Percentiles rank a stretch among this genome's conserved stretches.
Conservation (phyloP, 2,113 vertebrate genomes). For the Halcyon senegalensis region DNA sequence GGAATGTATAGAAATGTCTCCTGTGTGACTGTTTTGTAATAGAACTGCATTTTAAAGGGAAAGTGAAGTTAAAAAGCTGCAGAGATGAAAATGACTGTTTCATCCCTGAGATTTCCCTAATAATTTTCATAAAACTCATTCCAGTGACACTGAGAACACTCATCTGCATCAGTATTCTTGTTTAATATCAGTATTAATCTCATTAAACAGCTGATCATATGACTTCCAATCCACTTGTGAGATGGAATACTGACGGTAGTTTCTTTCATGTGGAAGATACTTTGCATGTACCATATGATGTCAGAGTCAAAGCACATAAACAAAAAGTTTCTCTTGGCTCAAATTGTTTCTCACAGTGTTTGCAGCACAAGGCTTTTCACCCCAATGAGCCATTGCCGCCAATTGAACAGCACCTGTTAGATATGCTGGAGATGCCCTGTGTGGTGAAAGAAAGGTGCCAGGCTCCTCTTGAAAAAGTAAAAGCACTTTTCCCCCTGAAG, state of each 20-base stretch:
- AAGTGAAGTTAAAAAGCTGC: neutral
- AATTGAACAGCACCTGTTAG: slow-evolving; percentile 83
- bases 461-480: slow-evolving; percentile 82
- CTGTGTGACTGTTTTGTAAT: neutral
- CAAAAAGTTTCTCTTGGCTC: neutral
- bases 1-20: neutral
- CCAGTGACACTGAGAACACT: neutral
- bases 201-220: neutral
- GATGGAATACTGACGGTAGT: neutral
- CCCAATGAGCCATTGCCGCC: slow-evolving; percentile 83
- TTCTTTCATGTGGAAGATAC: neutral
- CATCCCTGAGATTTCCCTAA: neutral
- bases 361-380: slow-evolving; percentile 88
- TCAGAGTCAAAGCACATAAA: neutral
- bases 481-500: slow-evolving; percentile 86
- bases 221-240: neutral
- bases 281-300: neutral
- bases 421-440: slow-evolving; percentile 80
- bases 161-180: neutral
- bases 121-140: neutral
- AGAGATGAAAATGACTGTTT: neutral
- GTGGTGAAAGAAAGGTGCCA: slow-evolving; percentile 80
- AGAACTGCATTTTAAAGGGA: neutral
- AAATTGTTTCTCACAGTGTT: slow-evolving; percentile 80
- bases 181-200: neutral